A percentile compares a stretch with the other conserved stretches of the same genome.
Conservation (phyloP, 2,797 vertebrate species). For the Setipinna tenuifilis region DNA sequence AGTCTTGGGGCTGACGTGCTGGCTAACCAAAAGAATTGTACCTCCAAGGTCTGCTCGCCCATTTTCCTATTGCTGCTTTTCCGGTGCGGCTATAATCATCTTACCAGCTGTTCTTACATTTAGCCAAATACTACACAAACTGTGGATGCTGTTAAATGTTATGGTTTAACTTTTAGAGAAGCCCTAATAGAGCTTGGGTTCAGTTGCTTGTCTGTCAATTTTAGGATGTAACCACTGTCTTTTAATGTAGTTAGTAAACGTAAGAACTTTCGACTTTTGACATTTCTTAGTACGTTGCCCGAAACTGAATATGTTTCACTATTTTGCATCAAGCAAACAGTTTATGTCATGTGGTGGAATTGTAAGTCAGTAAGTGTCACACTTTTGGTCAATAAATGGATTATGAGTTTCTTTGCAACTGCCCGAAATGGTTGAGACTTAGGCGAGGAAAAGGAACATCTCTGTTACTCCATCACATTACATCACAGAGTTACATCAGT, state of each 20-base stretch:
- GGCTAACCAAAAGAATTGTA: slow-evolving; percentile 40
- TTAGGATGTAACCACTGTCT: neutral
- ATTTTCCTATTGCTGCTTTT: slow-evolving; percentile 35
- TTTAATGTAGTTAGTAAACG: neutral
- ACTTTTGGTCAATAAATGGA: neutral
- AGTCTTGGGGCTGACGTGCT: slow-evolving; percentile 36
- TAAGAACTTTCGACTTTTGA: too few species aligned
- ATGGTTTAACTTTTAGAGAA: slow-evolving; percentile 11
- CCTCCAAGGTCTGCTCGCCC: slow-evolving; percentile 28
- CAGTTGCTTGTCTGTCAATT: neutral
- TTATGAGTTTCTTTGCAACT: neutral
- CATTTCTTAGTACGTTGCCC: neutral
- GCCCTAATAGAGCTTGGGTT: slow-evolving; percentile 3
- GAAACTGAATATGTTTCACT: neutral
- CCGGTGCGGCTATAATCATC: slow-evolving; percentile 6
- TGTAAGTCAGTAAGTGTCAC: too few species aligned
- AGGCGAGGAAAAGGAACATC: neutral
- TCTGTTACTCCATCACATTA: neutral
- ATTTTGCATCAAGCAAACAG: neutral
- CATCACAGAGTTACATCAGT: neutral
- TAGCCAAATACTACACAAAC: slow-evolving; percentile 55
- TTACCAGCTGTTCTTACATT: slow-evolving; percentile 52
- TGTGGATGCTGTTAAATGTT: slow-evolving; percentile 38
- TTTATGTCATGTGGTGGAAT: too few species aligned
- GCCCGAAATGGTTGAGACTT: neutral